phyloP scores from a whole-genome alignment of 1,140 invertebrate genomes.

The Armadillidium nasatum region DNA sequence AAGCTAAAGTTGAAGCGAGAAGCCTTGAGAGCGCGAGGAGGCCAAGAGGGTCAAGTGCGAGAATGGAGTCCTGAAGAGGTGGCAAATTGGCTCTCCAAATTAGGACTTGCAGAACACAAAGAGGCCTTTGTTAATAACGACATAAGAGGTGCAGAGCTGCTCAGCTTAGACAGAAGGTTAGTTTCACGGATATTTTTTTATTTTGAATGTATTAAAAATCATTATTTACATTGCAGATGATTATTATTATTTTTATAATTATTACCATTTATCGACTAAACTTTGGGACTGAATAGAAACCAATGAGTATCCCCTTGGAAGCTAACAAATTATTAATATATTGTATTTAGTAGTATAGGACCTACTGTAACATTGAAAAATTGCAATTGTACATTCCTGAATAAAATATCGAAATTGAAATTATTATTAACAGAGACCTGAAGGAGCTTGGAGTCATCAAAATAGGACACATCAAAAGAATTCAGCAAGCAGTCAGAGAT shows the following conservation, averaged over 20 bases:
- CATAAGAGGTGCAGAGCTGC: conserved; percentile 81
- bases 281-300: too few relatives aligned
- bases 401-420: too few relatives aligned
- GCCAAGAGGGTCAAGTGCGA: conserved; percentile 39
- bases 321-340: too few relatives aligned
- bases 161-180: conserved; percentile 67
- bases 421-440: conserved; percentile 58
- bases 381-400: too few relatives aligned
- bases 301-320: too few relatives aligned
- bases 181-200: conserved; percentile 20
- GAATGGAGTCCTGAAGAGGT: conserved; percentile 59
- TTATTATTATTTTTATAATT: too few relatives aligned
- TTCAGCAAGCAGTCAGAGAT: conserved; percentile 86
- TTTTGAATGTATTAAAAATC: too few relatives aligned
- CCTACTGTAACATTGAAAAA: too few relatives aligned
- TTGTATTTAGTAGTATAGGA: too few relatives aligned
- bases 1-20: conserved; percentile 38
- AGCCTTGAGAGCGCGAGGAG: conserved; percentile 28
- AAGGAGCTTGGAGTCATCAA: conserved; percentile 88
- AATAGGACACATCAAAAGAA: conserved; percentile 87
- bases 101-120: conserved; percentile 79
- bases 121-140: conserved; percentile 78
- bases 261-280: too few relatives aligned
- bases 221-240: too few relatives aligned
- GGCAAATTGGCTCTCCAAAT: conserved; percentile 73